Conservation (phyloP, 2,797 vertebrate species). For the Dendrocincla tyrannina region DNA sequence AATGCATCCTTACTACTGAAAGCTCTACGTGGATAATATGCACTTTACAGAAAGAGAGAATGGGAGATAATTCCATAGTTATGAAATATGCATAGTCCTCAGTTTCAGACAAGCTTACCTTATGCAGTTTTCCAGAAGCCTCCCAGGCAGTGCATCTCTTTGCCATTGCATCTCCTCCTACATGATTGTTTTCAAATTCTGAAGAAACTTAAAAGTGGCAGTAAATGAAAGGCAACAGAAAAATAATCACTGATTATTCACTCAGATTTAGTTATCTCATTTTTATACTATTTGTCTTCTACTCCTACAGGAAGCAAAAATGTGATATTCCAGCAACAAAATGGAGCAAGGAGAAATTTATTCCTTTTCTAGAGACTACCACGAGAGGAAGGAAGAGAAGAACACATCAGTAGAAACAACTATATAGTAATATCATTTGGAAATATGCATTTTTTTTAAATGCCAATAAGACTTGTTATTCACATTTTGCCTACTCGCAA, state of each 20-base stretch:
- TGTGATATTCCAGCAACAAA: not conserved
- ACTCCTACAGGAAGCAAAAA: not conserved
- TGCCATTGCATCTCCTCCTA: not conserved
- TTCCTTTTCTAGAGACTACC: not conserved
- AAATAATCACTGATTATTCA: not conserved
- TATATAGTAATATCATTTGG: not conserved
- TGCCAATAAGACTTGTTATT: not conserved
- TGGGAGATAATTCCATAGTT: not conserved
- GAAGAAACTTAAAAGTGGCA: not conserved
- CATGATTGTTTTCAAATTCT: accelerated
- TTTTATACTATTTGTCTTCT: not conserved
- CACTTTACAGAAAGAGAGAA: not conserved
- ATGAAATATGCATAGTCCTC: not conserved
- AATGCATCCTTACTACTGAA: not conserved
- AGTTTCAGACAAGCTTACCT: not conserved
- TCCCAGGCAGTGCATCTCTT: not conserved
- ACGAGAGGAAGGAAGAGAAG: not conserved
- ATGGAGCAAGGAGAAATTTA: not conserved
- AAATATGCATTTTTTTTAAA: not conserved
- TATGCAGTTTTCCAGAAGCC: not conserved
- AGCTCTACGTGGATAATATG: accelerated
- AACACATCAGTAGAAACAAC: not conserved
- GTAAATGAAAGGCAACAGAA: not conserved
- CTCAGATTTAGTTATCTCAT: not conserved
- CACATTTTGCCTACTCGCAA: not conserved